phyloP scores from a whole-genome alignment of 2,113 vertebrate genomes.

The Hoplias malabaricus region DNA sequence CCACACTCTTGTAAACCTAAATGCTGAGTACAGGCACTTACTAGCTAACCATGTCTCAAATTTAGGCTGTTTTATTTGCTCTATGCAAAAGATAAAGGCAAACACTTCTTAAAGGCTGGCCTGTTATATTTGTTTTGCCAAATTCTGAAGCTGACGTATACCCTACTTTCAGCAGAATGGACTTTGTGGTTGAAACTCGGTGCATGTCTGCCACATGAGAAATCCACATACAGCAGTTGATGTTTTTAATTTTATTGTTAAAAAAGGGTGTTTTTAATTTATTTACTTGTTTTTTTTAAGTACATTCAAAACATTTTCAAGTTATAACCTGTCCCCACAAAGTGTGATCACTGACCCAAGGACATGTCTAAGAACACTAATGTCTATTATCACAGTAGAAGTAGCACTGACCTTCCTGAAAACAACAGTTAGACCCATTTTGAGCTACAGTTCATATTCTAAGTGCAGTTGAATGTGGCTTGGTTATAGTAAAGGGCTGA shows the following conservation, averaged over 20 bases:
- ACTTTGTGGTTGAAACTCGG: no score
- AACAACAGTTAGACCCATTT: conserved; percentile 52
- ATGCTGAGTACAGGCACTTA: no score
- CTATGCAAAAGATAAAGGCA: no score
- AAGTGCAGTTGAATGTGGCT: conserved; percentile 65
- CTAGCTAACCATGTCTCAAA: no score
- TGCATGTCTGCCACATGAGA: no score
- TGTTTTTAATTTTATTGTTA: conserved; percentile 3
- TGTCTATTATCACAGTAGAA: conserved; percentile 1
- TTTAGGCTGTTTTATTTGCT: no score
- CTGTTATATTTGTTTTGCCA: no score
- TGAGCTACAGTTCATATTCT: conserved; percentile 58
- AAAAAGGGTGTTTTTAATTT: conserved; percentile 9
- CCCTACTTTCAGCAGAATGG: no score
- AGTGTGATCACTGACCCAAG: neutral
- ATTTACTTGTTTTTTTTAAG: conserved; percentile 5
- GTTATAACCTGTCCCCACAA: neutral
- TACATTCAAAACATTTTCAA: conserved; percentile 22
- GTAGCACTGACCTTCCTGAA: conserved; percentile 40
- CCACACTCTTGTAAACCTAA: no score
- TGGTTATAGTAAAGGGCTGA: conserved; percentile 41
- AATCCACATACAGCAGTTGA: neutral
- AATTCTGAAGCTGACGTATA: no score
- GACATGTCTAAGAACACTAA: neutral
- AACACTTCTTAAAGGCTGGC: no score